Conservation (phyloP, 2,888 invertebrate species). For the Drosophila atripex region DNA sequence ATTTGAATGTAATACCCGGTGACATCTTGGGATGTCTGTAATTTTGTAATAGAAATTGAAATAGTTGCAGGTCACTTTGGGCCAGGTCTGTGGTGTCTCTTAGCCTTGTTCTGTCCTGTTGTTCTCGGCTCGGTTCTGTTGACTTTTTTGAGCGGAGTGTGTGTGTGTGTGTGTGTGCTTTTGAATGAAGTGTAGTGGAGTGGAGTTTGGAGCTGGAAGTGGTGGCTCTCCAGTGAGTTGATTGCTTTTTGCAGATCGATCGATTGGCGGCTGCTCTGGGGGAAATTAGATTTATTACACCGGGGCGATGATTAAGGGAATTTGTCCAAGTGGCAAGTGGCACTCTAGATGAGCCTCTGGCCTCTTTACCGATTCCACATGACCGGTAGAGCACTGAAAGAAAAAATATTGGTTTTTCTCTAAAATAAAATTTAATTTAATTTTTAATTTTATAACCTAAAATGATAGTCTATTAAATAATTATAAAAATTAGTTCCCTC, state of each 20-base stretch:
- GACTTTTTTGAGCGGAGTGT: no score
- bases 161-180: neutral
- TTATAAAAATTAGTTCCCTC: no score
- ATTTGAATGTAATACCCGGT: neutral
- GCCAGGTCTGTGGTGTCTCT: neutral
- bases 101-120: neutral
- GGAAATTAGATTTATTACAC: conserved; percentile 69
- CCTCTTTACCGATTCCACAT: conserved; percentile 8
- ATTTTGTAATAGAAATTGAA: neutral
- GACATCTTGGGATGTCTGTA: neutral
- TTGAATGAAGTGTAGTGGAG: neutral
- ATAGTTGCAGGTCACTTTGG: neutral
- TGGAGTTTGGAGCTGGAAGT: conserved; percentile 2
- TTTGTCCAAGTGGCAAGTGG: conserved; percentile 49
- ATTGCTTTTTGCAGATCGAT: conserved; percentile 19
- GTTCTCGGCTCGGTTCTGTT: neutral
- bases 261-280: conserved; percentile 43
- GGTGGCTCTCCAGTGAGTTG: conserved; percentile 23
- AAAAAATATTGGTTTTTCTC: no score
- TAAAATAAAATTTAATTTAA: no score
- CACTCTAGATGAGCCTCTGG: conserved; percentile 31
- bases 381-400: conserved; percentile 1
- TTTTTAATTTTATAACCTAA: no score
- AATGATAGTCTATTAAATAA: no score
- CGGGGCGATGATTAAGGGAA: conserved; percentile 56